Evolutionary conservation across 2,888 invertebrate genomes (phyloP), one percentile per base, ranked within the genome.

Genomic region (Allolobophora icterica): DNA sequence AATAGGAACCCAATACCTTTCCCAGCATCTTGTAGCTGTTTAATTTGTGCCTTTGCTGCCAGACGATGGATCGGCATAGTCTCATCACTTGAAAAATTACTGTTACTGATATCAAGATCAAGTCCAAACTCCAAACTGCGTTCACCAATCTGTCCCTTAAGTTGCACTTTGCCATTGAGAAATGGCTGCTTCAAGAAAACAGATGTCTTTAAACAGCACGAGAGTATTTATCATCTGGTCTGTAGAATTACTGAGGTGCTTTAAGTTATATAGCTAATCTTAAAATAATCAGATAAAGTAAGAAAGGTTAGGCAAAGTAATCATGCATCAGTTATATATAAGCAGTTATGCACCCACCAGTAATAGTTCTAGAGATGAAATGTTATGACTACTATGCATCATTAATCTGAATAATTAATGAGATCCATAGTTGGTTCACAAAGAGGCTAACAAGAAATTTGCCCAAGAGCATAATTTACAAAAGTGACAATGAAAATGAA

Each of bases 21-120:
- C 89, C 90, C 92, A 34, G 52, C 34, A 58, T 87, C 90, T 52
- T 91, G 90, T 15, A 91, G 89, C 21, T 91, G 71, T 34, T 90
- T 91, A 34, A 92, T 91, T 84, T 92, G 92, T n/a, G 90, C 45
- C 38, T 92, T 91, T 33, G 92, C 92, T 83, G 91, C 92, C 89
- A 92, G 71, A 38, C 92, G 90, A 84, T 91, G 92, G 34, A 92
- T 58, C 15, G 90, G 92, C 89, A 91, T n/a, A 84, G 84, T 45
- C 17, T 42, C 90, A 42, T 58, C 90, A 30, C 8, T 89, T 52
- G 89, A 45, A 15, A 84, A 33, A 13, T 19, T 42, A 11, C 84
- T 84, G n/a, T 45, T 84, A 17, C 35, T 30, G 33, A 42, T 83
- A 83, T 90, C 84, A 33, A 90, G 42, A 71, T 90, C 91, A 30